Evolutionary conservation across 2,797 vertebrate species (phyloP), one percentile per base, ranked within the genome.

Genomic region (Anas flavirostris): DNA sequence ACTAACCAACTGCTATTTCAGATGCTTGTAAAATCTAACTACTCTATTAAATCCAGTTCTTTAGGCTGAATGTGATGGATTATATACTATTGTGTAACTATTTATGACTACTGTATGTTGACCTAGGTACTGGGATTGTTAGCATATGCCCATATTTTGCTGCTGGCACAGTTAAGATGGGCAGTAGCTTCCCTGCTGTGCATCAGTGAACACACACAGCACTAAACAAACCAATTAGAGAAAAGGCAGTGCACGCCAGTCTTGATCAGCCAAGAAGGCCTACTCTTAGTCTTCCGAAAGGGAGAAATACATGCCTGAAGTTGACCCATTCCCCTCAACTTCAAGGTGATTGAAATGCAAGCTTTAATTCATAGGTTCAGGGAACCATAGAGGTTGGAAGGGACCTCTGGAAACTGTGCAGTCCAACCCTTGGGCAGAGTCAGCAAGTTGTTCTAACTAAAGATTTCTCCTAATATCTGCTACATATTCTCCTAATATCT

Each of bases 11-110:
- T 80, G 35, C 66, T 90, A 75, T 90, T 95, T 83, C 69, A 76
- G 83, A 29, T 76, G 59, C 79, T 83, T 79, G 67, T 93, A 93
- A 95, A 95, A 94, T 35, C 43, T 79, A 91, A 68, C 59, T 79
- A 62, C 1, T 2, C 46, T 73, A 56, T 88, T 90, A 95, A 91
- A 91, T 56, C 28, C 46, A 6, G 2, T 82, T 90, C 69, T 88
- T 91, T 70, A 86, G 31, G 5, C 43, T 82, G 53, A 79, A 73
- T 74, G 35, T 35, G 82, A 86, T 76, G 55, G 63, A 82, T 92
- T 81, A 86, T 50, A 29, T 74, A 66, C 55, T 86, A 55, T 59
- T 88, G 37, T 41, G 67, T 75, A 87, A 67, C 60, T 69, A 18
- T 82, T 95, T 87, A 41, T 59, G 69, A 76, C 31, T 78, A 28